phyloP scores from a whole-genome alignment of 2,888 invertebrate genomes.

The Sinohyriopsis cumingii region DNA sequence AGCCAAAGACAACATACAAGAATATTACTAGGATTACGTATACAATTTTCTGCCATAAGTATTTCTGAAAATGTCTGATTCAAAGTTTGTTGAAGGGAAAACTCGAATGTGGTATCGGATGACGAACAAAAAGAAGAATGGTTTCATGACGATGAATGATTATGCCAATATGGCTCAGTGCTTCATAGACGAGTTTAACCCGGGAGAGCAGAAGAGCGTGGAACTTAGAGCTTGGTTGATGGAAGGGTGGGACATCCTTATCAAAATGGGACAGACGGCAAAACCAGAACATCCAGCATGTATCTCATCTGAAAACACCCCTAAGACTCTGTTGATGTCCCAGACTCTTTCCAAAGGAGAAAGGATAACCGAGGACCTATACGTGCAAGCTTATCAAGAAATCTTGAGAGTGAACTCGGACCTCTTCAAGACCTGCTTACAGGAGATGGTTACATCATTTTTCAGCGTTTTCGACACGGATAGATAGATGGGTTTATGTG shows the following conservation, averaged over 20 bases:
- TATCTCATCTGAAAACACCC: slow-evolving; percentile 23
- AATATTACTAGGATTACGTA: too few species aligned
- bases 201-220: slow-evolving; percentile 33
- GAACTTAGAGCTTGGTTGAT: slow-evolving; percentile 49
- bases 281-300: slow-evolving; percentile 12
- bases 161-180: slow-evolving; percentile 44
- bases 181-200: slow-evolving; percentile 42
- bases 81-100: slow-evolving; percentile 36
- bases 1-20: too few species aligned
- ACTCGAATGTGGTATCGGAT: slow-evolving; percentile 52
- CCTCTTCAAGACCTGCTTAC: slow-evolving; percentile 41
- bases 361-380: slow-evolving; percentile 50
- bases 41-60: too few species aligned
- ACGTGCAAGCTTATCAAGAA: slow-evolving; percentile 45
- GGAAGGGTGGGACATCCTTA: slow-evolving; percentile 47
- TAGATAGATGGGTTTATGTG: slow-evolving; percentile 40
- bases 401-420: slow-evolving; percentile 34
- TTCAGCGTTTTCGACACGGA: slow-evolving; percentile 54
- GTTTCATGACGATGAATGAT: slow-evolving; percentile 41
- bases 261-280: slow-evolving; percentile 22
- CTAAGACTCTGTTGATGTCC: slow-evolving; percentile 34
- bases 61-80: too few species aligned
- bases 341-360: slow-evolving; percentile 36
- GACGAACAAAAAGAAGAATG: slow-evolving; percentile 50
- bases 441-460: slow-evolving; percentile 46